These are phyloP conservation scores for Vultur gryphus DNA, from an alignment of 2,797 vertebrate genomes.

Conservation along the genomic window DNA sequence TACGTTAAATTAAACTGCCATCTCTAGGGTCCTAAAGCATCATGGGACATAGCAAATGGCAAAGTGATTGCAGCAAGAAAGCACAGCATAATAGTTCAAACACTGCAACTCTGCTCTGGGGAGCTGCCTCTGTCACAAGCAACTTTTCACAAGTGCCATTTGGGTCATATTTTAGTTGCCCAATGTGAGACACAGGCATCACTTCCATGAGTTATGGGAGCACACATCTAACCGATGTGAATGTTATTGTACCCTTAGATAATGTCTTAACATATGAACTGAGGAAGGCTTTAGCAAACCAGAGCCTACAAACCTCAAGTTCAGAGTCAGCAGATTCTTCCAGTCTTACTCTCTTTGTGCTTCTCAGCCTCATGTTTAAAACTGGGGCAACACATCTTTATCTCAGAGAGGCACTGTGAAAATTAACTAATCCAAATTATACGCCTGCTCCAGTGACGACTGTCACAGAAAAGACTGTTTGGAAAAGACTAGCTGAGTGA, in stretches of 20 bases:
- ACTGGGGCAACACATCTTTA: not conserved
- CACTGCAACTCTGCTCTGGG: not conserved
- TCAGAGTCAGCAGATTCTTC: not conserved
- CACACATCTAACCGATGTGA: not conserved
- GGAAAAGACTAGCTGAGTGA: not conserved
- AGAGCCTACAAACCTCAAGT: not conserved
- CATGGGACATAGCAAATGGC: not conserved
- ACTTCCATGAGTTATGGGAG: not conserved
- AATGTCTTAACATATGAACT: not conserved
- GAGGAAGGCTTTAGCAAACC: not conserved
- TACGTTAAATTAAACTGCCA: not conserved
- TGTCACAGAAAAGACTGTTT: not conserved
- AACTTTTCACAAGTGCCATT: not conserved
- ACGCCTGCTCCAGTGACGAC: not conserved
- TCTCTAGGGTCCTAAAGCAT: not conserved
- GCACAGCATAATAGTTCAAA: rapidly evolving
- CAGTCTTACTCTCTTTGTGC: not conserved
- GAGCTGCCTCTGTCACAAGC: not conserved
- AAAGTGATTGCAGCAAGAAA: not conserved
- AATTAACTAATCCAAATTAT: not conserved
- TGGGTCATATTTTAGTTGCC: not conserved
- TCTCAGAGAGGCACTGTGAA: not conserved
- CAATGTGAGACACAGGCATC: not conserved
- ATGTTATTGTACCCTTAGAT: not conserved
- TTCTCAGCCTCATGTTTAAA: not conserved